These are phyloP conservation scores for Lysiphlebus fabarum DNA, from an alignment of 1,140 invertebrate genomes.

Conservation along the genomic window DNA sequence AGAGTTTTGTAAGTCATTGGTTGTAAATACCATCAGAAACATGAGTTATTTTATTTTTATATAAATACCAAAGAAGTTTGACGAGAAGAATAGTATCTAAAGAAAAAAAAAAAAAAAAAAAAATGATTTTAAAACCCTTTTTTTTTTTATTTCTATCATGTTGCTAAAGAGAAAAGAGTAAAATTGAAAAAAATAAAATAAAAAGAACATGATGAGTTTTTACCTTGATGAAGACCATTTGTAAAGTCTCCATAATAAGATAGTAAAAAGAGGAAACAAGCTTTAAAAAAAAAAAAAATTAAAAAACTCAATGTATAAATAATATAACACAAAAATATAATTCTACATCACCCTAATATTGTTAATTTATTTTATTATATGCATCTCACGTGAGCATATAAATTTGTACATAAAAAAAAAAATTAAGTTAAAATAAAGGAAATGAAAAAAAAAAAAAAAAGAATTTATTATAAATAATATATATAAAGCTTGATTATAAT, in stretches of 20 bases:
- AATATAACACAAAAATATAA: not conserved
- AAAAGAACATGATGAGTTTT: slow-evolving; percentile 27
- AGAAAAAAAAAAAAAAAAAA: slow-evolving; percentile 10
- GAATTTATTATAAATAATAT: too few species aligned
- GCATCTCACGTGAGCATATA: too few species aligned
- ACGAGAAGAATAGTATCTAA: slow-evolving; percentile 1
- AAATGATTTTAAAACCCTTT: not conserved
- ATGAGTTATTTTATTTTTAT: too few species aligned
- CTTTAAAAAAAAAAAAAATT: not conserved
- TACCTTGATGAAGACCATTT: slow-evolving; percentile 41
- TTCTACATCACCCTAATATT: too few species aligned
- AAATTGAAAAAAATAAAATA: not conserved
- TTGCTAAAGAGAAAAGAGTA: not conserved
- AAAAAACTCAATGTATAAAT: not conserved
- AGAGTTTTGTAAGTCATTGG: too few species aligned
- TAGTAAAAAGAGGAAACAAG: slow-evolving; percentile 32
- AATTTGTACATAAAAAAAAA: too few species aligned
- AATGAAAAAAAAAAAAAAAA: too few species aligned
- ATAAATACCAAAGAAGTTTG: not conserved
- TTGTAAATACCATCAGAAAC: too few species aligned
- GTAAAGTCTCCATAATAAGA: slow-evolving; percentile 37
- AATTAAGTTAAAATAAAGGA: too few species aligned
- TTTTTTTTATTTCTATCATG: not conserved
- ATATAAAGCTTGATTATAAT: too few species aligned
- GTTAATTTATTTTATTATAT: too few species aligned